Conservation (phyloP, 2,113 vertebrate species). For the Oenanthe melanoleuca region DNA sequence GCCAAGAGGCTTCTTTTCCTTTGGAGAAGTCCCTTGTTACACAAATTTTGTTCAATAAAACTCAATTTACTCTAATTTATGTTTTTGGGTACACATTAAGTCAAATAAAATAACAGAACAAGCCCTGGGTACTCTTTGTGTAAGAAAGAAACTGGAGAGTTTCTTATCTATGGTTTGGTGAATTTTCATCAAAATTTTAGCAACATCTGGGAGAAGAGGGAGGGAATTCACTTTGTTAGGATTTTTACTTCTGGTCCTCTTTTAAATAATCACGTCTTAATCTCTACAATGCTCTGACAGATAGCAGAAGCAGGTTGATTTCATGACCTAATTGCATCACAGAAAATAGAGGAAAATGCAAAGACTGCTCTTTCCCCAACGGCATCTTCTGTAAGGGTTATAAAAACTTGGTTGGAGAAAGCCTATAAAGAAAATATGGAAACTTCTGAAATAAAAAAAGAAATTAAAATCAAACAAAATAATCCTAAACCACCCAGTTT, state of each 20-base stretch:
- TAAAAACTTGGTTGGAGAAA: background rate
- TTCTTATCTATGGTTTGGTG: background rate
- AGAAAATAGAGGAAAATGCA: background rate
- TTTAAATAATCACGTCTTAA: background rate
- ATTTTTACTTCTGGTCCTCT: background rate
- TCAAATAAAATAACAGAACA: background rate
- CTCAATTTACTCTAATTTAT: background rate
- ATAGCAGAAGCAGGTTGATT: background rate
- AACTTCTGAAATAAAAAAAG: background rate
- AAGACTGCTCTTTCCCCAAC: background rate
- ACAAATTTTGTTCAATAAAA: background rate
- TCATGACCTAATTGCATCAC: background rate
- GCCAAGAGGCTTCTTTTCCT: background rate
- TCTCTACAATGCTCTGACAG: background rate
- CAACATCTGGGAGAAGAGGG: background rate
- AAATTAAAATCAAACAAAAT: background rate
- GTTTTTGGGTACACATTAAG: background rate
- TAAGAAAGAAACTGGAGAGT: background rate
- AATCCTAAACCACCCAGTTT: background rate
- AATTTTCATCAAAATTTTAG: background rate
- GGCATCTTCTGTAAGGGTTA: background rate
- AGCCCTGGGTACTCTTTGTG: background rate
- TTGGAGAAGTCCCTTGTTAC: background rate
- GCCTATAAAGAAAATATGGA: background rate
- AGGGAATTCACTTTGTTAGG: background rate